Evolutionary conservation across 2,113 vertebrate genomes (phyloP), one percentile per base, ranked within the genome.

Genomic region (Oplegnathus fasciatus): DNA sequence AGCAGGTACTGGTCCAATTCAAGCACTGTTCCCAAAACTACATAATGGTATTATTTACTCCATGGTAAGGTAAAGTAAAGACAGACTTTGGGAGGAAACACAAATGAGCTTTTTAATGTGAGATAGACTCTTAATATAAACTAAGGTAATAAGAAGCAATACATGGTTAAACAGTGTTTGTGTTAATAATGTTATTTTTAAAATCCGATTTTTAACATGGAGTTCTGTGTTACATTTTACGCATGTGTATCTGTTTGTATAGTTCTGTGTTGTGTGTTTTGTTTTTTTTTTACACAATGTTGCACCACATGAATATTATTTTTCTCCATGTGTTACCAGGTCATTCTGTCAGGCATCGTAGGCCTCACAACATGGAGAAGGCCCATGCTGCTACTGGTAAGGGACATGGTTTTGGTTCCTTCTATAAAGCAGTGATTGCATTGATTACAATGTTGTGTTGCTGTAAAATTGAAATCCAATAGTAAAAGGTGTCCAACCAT

Each of bases 311-410:
- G 9, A 69, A 37, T 13, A 11, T 60, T 2, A 5, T 52, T 52
- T 40, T 44, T 40, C 11, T 72, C 4, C 8, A 0, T 75, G 57
- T 80, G 50, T 80, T 34, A 61, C 1, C 92, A 98, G 97, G 97
- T 97, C 46, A 96, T 98, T 73, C 94, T 98, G 37, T 97, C 96
- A 44, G 97, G 97, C 85, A 96, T 98, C 30, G 93, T 98, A 57
- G 96, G 95, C 42, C 91, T 98, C 83, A 95, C 93, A 2, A 96
- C 96, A 83, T 97, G 97, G 97, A 97, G 96, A 87, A 96, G 90
- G 34, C 96, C 96, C 0, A 92, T 96, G 94, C 88, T 95, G 42
- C 71, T 96, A 55, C 85, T 98, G 96, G 97, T 98, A 96, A 88
- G 97, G 48, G 6, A 65, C 20, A 54, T 14, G 20, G 14, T 15